Evolutionary conservation across 2,113 vertebrate species (phyloP).

Genomic region (Oreotrochilus melanogaster): DNA sequence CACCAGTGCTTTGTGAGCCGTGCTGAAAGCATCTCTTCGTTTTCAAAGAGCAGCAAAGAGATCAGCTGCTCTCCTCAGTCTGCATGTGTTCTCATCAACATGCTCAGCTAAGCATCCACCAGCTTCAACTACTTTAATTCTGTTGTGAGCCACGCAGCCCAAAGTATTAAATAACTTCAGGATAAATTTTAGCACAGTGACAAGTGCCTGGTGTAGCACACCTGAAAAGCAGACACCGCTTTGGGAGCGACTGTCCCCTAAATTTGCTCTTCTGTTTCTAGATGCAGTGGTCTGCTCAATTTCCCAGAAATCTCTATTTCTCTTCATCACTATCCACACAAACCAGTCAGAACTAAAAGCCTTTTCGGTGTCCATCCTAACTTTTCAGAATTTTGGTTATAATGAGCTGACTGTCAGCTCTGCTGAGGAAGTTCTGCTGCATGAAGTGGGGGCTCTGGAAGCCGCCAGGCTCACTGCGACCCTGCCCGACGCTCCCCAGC

Average conservation of each 20-base stretch:
- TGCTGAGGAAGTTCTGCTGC: neutral
- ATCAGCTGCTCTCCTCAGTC: neutral
- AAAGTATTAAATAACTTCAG: neutral
- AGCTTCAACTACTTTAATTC: neutral
- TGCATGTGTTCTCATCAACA: neutral
- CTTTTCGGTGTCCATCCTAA: rapidly evolving
- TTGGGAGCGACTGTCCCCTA: rapidly evolving
- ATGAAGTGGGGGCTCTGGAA: neutral
- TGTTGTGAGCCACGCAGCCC: neutral
- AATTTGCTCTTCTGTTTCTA: neutral
- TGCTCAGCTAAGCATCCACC: too few relatives aligned
- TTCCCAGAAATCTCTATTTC: neutral
- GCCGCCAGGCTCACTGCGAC: too few relatives aligned
- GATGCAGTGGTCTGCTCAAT: neutral
- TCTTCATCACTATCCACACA: neutral
- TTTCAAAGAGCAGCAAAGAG: neutral
- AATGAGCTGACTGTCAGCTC: rapidly evolving
- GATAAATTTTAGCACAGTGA: neutral
- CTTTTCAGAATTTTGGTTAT: neutral
- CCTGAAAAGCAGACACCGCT: rapidly evolving
- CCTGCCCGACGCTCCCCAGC: neutral
- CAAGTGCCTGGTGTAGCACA: rapidly evolving
- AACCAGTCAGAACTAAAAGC: neutral
- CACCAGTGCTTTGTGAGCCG: neutral
- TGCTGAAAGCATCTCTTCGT: neutral